Evolutionary conservation across 2,797 vertebrate genomes (phyloP).

Genomic region (Pangasius mekongensis): DNA sequence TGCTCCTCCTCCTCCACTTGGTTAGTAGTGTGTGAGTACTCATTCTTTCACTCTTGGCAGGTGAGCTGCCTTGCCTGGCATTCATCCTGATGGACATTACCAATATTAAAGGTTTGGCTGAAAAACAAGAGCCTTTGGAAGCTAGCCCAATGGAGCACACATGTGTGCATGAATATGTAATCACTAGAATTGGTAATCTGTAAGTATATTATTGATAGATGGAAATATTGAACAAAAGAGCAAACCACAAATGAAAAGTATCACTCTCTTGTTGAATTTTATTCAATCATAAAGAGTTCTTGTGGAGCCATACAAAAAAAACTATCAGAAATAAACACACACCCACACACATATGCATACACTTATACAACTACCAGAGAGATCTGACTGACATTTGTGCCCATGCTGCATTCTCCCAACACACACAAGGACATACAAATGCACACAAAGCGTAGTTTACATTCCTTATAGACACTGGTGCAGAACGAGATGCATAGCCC

Average conservation of each 20-base stretch:
- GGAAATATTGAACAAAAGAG: background rate
- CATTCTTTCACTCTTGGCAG: constrained; percentile 63
- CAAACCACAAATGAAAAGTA: background rate
- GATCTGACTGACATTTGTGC: constrained; percentile 21
- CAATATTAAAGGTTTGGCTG: constrained; percentile 72
- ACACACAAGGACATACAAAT: constrained; percentile 11
- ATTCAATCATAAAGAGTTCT: background rate
- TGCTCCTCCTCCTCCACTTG: constrained; percentile 61
- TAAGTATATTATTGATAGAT: constrained; percentile 7
- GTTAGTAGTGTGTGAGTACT: constrained; percentile 49
- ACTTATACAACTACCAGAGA: constrained; percentile 8
- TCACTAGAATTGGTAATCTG: constrained; percentile 39
- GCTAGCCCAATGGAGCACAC: constrained; percentile 45
- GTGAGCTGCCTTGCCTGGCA: constrained; percentile 62
- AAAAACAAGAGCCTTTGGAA: constrained; percentile 55
- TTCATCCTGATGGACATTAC: constrained; percentile 68
- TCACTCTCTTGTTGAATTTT: background rate
- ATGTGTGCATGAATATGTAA: constrained; percentile 30
- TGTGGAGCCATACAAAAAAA: background rate
- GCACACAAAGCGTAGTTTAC: constrained; percentile 54
- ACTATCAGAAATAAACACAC: constrained; percentile 26
- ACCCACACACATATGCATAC: background rate
- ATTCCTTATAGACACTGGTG: constrained; percentile 55
- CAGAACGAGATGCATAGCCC: constrained; percentile 49
- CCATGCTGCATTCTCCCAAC: background rate